Evolutionary conservation across 2,888 invertebrate species (phyloP).

Genomic region (Syrista parreyssii): DNA sequence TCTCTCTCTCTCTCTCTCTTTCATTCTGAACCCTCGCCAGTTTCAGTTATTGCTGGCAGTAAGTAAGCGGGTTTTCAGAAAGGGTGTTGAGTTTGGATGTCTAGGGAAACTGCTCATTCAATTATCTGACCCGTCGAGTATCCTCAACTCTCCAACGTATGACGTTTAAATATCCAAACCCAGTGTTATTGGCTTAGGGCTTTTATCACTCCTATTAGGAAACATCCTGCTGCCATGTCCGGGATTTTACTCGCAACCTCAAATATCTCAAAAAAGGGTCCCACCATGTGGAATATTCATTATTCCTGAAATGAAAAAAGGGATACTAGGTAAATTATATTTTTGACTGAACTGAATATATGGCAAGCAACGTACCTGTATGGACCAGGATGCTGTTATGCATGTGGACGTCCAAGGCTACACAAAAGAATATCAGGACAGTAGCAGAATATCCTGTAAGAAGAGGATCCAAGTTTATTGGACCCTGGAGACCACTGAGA

Average conservation of each 20-base stretch:
- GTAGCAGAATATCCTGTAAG: constrained; percentile 5
- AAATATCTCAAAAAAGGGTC: background rate
- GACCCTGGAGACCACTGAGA: constrained; percentile 20
- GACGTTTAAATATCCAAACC: background rate
- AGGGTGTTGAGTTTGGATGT: constrained; percentile 18
- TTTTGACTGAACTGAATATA: too few species aligned
- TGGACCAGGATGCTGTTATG: too few species aligned
- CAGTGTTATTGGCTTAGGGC: background rate
- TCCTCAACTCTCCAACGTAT: constrained; percentile 11
- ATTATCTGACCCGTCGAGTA: constrained; percentile 40
- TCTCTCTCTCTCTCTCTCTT: background rate
- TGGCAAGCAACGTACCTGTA: too few species aligned
- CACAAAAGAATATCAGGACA: too few species aligned
- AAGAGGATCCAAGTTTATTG: constrained; percentile 33
- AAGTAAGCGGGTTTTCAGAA: constrained; percentile 23
- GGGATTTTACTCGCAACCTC: background rate
- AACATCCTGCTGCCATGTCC: background rate
- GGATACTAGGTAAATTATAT: too few species aligned
- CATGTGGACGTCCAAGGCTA: too few species aligned
- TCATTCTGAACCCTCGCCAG: constrained; percentile 21
- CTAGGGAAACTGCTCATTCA: constrained; percentile 41
- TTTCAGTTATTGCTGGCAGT: constrained; percentile 40
- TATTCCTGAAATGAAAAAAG: too few species aligned
- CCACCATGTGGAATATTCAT: too few species aligned
- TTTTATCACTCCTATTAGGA: constrained; percentile 39